Evolutionary conservation across 2,113 vertebrate genomes (phyloP).

Genomic region (Oplegnathus fasciatus): DNA sequence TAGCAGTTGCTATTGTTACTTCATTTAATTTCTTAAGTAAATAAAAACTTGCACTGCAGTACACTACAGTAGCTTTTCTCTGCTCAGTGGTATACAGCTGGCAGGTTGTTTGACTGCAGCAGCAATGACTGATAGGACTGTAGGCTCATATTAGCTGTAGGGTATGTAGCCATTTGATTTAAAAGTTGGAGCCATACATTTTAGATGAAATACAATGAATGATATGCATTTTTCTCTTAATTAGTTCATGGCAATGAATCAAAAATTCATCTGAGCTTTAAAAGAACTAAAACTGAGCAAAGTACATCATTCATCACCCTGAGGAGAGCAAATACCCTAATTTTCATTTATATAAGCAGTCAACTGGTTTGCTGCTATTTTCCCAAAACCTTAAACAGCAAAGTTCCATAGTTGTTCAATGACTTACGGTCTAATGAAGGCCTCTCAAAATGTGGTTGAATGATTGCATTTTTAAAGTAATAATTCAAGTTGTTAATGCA

Average conservation of each 20-base stretch:
- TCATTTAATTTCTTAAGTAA: no score
- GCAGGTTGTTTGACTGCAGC: neutral
- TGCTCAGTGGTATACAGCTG: neutral
- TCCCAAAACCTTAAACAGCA: neutral
- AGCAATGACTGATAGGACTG: neutral
- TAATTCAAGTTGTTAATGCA: slow-evolving; percentile 17
- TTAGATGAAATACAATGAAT: slow-evolving; percentile 18
- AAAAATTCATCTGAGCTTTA: slow-evolving; percentile 35
- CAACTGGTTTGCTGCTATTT: neutral
- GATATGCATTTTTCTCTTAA: slow-evolving; percentile 3
- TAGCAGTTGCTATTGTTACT: no score
- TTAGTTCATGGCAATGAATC: slow-evolving; percentile 41
- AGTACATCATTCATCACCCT: slow-evolving; percentile 37
- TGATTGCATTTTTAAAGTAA: slow-evolving; percentile 24
- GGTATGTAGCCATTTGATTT: slow-evolving; percentile 3
- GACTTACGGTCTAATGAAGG: slow-evolving; percentile 9
- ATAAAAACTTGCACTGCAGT: no score
- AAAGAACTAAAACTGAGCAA: slow-evolving; percentile 23
- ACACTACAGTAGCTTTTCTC: neutral
- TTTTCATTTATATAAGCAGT: slow-evolving; percentile 20
- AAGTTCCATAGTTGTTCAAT: neutral
- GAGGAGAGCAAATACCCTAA: neutral
- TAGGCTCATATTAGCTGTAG: neutral
- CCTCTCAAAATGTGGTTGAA: slow-evolving; percentile 17
- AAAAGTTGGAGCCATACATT: slow-evolving; percentile 19